phyloP scores from a whole-genome alignment of 2,888 invertebrate species.

The Luffia ferchaultella region DNA sequence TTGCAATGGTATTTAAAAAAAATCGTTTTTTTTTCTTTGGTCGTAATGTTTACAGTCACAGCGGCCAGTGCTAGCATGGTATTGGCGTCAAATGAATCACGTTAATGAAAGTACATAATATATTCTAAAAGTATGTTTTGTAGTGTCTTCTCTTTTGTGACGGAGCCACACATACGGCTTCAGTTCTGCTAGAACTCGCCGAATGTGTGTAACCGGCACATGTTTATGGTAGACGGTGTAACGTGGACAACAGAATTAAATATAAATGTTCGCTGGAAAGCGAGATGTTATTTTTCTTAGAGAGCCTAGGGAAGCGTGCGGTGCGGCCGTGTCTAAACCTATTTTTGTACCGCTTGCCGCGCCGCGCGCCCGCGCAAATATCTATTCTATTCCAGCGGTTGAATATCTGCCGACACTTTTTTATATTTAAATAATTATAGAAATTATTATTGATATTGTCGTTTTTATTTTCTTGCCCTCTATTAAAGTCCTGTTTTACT shows the following conservation, averaged over 20 bases:
- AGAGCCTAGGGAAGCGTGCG: too few relatives aligned
- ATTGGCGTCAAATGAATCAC: too few relatives aligned
- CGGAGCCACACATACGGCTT: conserved; percentile 1
- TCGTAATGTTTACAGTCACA: too few relatives aligned
- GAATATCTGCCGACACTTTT: conserved; percentile 65
- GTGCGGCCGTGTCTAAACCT: conserved; percentile 12
- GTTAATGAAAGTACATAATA: conserved; percentile 36
- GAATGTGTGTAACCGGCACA: conserved; percentile 15
- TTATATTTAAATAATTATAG: conserved; percentile 69
- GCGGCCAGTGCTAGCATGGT: too few relatives aligned
- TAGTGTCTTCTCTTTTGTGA: conserved; percentile 23
- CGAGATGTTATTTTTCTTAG: background rate
- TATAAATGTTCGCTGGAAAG: too few relatives aligned
- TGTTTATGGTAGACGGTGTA: background rate
- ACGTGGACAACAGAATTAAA: background rate
- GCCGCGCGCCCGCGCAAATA: conserved; percentile 39
- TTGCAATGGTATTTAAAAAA: too few relatives aligned
- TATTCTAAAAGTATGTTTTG: conserved; percentile 43
- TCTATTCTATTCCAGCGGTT: conserved; percentile 67
- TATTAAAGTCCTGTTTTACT: background rate
- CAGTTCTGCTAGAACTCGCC: background rate
- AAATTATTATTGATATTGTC: conserved; percentile 62
- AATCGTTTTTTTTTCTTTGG: too few relatives aligned
- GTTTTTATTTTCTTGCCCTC: conserved; percentile 25
- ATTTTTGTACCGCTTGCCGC: conserved; percentile 46